Evolutionary conservation across 2,888 invertebrate genomes (phyloP).

Genomic region (Epirrhoe alternata): DNA sequence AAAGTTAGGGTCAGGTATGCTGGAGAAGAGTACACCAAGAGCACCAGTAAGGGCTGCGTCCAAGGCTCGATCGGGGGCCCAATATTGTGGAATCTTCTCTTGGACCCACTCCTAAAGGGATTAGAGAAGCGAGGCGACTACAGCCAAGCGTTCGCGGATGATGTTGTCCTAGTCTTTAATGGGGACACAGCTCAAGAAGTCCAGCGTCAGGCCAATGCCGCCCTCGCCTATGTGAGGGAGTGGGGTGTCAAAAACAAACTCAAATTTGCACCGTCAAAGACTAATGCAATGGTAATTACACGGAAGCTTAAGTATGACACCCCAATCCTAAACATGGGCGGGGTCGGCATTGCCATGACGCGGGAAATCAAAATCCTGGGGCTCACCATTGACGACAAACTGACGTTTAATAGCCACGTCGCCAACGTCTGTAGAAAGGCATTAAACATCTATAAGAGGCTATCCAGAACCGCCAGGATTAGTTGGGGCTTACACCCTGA

Average conservation of each 20-base stretch:
- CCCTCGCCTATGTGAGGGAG: slow-evolving; percentile 11
- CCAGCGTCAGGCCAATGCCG: slow-evolving; percentile 4
- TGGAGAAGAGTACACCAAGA: slow-evolving; percentile 2
- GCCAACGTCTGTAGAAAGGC: slow-evolving; percentile 1
- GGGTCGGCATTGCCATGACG: slow-evolving; percentile 15
- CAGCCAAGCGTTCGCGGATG: too few species aligned
- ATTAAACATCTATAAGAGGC: slow-evolving; percentile 1
- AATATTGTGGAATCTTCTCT: not conserved
- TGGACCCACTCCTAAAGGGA: slow-evolving; percentile 2
- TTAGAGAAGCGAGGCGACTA: too few species aligned
- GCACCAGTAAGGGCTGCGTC: slow-evolving; percentile 4
- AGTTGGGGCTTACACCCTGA: slow-evolving; percentile 32
- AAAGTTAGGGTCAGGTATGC: not conserved
- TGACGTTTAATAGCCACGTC: slow-evolving; percentile 14
- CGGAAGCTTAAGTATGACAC: slow-evolving; percentile 5
- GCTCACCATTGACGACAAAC: slow-evolving; percentile 14
- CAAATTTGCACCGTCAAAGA: slow-evolving; percentile 10
- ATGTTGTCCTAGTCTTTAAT: slow-evolving; percentile 11
- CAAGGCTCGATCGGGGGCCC: slow-evolving; percentile 5
- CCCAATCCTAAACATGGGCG: slow-evolving; percentile 7
- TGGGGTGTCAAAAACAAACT: slow-evolving; percentile 19
- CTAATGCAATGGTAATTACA: slow-evolving; percentile 4
- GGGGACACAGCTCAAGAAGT: slow-evolving; percentile 4
- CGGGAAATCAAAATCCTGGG: slow-evolving; percentile 15
- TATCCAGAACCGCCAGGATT: slow-evolving; percentile 11